Evolutionary conservation across 2,113 vertebrate genomes (phyloP).

Genomic region (Cyanistes caeruleus): DNA sequence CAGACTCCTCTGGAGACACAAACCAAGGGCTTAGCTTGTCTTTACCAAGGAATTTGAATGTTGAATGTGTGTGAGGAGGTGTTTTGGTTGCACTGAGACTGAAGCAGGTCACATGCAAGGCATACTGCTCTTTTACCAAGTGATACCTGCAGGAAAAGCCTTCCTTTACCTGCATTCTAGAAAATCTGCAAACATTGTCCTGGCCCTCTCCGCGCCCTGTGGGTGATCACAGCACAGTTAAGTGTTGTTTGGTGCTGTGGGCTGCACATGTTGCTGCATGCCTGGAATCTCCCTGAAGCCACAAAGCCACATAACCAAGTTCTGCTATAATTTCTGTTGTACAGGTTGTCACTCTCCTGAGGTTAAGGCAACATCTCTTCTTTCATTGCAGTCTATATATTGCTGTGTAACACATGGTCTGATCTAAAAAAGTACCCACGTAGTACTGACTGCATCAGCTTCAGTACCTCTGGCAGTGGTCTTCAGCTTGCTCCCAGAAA

Average conservation of each 20-base stretch:
- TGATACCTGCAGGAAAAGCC: not conserved
- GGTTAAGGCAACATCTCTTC: not conserved
- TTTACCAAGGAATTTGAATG: not conserved
- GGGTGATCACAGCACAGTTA: rapidly evolving
- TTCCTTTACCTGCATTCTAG: not conserved
- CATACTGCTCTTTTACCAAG: not conserved
- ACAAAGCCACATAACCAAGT: not conserved
- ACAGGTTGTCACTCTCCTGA: not conserved
- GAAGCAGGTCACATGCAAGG: rapidly evolving
- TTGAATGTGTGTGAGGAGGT: not conserved
- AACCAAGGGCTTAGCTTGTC: not conserved
- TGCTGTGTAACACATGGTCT: not conserved
- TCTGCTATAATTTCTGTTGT: not conserved
- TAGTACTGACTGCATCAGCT: not conserved
- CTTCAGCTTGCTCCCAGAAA: not conserved
- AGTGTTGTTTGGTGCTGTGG: rapidly evolving
- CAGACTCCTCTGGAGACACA: not conserved
- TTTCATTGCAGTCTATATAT: not conserved
- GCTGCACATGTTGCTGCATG: not conserved
- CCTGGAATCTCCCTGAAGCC: not conserved
- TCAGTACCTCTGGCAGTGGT: not conserved
- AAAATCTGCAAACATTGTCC: not conserved
- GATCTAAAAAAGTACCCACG: not conserved
- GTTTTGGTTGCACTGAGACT: not conserved
- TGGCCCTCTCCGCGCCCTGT: not conserved